Conservation (phyloP, 2,797 vertebrate genomes). For the Eulemur mongoz region DNA sequence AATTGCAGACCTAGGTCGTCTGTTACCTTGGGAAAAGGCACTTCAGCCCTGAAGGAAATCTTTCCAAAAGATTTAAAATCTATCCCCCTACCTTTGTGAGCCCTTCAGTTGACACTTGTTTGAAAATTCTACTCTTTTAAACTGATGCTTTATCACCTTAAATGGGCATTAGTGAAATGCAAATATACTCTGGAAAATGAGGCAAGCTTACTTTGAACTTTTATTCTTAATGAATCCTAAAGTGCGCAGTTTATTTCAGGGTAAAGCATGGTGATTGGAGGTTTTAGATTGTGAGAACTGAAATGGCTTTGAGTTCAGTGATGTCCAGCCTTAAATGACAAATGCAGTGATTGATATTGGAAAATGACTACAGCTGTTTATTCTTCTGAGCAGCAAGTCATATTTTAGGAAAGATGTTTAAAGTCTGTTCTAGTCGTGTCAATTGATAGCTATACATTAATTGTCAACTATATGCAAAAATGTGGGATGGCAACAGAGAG, state of each 20-base stretch:
- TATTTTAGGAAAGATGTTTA: neutral
- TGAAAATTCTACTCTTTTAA: constrained; percentile 2
- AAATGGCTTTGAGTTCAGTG: neutral
- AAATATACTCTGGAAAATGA: neutral
- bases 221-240: neutral
- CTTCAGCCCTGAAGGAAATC: neutral
- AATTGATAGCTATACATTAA: neutral
- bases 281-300: neutral
- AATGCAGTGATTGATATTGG: neutral
- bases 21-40: neutral
- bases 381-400: neutral
- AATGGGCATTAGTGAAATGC: neutral
- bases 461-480: neutral
- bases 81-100: neutral
- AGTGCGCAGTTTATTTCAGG: neutral
- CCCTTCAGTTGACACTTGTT: neutral
- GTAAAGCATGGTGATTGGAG: neutral
- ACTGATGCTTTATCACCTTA: neutral
- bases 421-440: neutral
- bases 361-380: neutral
- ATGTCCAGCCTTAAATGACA: neutral
- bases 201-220: neutral
- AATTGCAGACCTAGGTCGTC: neutral
- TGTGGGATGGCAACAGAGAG: neutral
- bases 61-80: neutral